These are phyloP conservation scores for Drosophila orosa DNA, from an alignment of 1,140 invertebrate genomes.

Conservation along the genomic window DNA sequence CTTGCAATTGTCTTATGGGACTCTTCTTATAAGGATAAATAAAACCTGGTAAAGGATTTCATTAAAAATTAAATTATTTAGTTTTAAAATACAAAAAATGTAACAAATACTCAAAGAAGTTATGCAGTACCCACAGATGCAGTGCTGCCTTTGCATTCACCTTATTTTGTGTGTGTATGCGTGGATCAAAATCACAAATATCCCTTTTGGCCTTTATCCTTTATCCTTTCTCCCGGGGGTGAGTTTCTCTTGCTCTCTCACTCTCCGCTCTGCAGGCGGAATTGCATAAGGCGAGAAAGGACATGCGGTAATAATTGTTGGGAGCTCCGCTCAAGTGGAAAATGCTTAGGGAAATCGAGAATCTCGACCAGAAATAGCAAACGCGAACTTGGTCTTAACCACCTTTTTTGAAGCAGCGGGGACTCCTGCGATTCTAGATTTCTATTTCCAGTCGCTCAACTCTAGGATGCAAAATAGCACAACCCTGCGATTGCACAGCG, in stretches of 20 bases:
- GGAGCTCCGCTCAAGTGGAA: conserved; percentile 51
- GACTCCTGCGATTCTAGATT: not conserved
- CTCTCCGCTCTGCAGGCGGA: conserved; percentile 40
- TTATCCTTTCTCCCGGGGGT: conserved; percentile 59
- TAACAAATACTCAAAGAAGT: not conserved
- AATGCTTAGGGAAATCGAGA: conserved; percentile 49
- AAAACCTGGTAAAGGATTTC: too few species aligned
- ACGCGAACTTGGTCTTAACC: conserved; percentile 48
- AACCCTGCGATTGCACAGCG: not conserved
- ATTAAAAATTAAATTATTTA: not conserved
- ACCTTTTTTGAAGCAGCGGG: conserved; percentile 24
- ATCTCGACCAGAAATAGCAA: conserved; percentile 38
- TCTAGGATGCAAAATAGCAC: conserved; percentile 25
- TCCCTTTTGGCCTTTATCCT: conserved; percentile 15
- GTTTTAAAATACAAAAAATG: not conserved
- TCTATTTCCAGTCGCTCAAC: conserved; percentile 1
- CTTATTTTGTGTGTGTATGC: conserved; percentile 67
- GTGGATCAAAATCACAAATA: conserved; percentile 32
- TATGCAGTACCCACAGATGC: conserved; percentile 29
- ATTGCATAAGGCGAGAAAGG: conserved; percentile 68
- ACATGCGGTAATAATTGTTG: conserved; percentile 48
- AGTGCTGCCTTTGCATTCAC: conserved; percentile 47
- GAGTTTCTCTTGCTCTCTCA: conserved; percentile 43
- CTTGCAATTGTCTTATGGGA: conserved; percentile 48
- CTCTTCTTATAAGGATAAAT: not conserved